phyloP scores from a whole-genome alignment of 2,797 vertebrate species.

The Myotis myotis region DNA sequence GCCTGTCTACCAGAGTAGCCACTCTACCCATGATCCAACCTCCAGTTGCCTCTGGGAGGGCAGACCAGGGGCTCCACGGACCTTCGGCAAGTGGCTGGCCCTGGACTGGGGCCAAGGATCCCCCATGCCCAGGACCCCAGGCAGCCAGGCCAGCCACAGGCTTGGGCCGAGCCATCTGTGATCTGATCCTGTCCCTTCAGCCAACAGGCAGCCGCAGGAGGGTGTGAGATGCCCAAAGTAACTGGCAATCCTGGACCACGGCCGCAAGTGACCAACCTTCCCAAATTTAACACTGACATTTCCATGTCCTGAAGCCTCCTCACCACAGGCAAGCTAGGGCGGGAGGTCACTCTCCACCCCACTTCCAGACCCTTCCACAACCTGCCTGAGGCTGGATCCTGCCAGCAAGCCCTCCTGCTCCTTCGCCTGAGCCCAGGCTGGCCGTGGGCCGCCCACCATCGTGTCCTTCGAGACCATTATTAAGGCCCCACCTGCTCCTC shows the following conservation, averaged over 20 bases:
- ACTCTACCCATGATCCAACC: background rate
- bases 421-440: background rate
- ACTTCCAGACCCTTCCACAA: background rate
- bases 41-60: background rate
- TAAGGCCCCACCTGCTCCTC: background rate
- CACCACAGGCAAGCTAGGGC: fast-evolving
- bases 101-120: background rate
- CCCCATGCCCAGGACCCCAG: background rate
- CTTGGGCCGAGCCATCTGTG: background rate
- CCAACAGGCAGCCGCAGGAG: background rate
- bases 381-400: background rate
- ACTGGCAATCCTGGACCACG: background rate
- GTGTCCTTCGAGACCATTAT: background rate
- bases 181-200: background rate
- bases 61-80: background rate
- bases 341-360: background rate
- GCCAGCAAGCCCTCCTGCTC: background rate
- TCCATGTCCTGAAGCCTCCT: background rate
- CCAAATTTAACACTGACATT: background rate
- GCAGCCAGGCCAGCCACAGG: background rate
- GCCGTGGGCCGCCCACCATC: background rate
- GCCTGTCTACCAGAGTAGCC: background rate
- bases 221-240: background rate
- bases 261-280: fast-evolving
- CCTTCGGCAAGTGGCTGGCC: background rate